Evolutionary conservation across 2,888 invertebrate genomes (phyloP).

Genomic region (Agonopterix arenella): DNA sequence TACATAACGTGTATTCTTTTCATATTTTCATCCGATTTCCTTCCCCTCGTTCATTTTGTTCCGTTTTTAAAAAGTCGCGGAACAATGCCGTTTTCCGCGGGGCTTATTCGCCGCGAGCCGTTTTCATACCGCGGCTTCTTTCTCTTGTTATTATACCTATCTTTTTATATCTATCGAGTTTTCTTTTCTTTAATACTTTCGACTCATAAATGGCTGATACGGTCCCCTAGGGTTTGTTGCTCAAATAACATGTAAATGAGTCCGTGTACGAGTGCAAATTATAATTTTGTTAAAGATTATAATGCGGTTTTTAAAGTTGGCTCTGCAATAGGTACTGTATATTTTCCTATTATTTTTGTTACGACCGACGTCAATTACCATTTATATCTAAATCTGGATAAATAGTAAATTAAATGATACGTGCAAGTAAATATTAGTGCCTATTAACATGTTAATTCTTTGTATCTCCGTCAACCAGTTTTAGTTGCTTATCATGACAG

Average conservation of each 20-base stretch:
- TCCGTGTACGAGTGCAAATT: slow-evolving; percentile 55
- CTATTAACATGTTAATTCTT: slow-evolving; percentile 5
- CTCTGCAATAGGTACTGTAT: background rate
- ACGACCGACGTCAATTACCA: background rate
- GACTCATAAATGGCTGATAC: slow-evolving; percentile 74
- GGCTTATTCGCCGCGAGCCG: slow-evolving; percentile 70
- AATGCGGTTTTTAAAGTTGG: slow-evolving; percentile 4
- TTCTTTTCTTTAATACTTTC: slow-evolving; percentile 75
- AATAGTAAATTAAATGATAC: background rate
- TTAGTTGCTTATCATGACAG: slow-evolving; percentile 11
- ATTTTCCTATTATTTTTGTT: background rate
- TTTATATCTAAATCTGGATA: background rate
- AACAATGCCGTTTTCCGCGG: slow-evolving; percentile 71
- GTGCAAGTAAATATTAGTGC: background rate
- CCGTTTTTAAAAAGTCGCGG: slow-evolving; percentile 70
- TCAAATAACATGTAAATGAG: slow-evolving; percentile 76
- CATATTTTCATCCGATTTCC: slow-evolving; percentile 77
- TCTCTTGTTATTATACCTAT: slow-evolving; percentile 67
- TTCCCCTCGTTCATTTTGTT: slow-evolving; percentile 73
- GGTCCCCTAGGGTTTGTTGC: slow-evolving; percentile 70
- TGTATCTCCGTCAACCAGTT: slow-evolving; percentile 4
- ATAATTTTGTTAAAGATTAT: slow-evolving; percentile 8
- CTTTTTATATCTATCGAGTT: slow-evolving; percentile 69
- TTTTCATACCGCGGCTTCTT: slow-evolving; percentile 68
- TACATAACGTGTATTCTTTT: slow-evolving; percentile 73